These are phyloP conservation scores for Sturnus vulgaris DNA, from an alignment of 2,113 vertebrate genomes.

Conservation along the genomic window DNA sequence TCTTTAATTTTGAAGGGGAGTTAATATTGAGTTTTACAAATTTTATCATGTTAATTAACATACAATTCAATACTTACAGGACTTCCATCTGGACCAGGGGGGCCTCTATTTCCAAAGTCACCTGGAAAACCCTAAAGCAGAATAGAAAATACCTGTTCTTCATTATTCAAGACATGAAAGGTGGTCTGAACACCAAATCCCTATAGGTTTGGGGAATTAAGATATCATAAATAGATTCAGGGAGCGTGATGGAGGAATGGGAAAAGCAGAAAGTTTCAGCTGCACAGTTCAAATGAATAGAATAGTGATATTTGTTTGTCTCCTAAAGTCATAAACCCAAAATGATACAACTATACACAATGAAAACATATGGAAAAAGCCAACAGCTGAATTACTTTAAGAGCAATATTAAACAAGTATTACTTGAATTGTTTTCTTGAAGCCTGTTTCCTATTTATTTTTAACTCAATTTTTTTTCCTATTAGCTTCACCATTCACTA, in stretches of 20 bases:
- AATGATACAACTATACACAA: background rate
- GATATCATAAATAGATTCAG: background rate
- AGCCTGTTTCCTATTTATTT: background rate
- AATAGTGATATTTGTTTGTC: background rate
- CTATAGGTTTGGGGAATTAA: background rate
- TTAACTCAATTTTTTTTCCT: background rate
- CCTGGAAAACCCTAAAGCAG: constrained; percentile 82
- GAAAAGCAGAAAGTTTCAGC: background rate
- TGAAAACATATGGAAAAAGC: background rate
- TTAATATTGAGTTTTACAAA: background rate
- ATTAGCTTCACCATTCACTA: background rate
- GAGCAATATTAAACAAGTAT: background rate
- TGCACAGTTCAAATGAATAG: background rate
- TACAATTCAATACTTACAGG: constrained; percentile 78
- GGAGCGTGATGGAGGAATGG: background rate
- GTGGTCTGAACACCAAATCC: background rate
- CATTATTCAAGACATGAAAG: background rate
- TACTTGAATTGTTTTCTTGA: background rate
- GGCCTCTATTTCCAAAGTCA: constrained; percentile 87
- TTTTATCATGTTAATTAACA: background rate
- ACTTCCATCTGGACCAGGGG: constrained; percentile 89
- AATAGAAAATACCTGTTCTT: background rate
- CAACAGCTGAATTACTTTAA: background rate
- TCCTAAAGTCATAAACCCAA: background rate
- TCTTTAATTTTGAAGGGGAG: background rate